phyloP scores from a whole-genome alignment of 2,888 invertebrate species.

The Sphinx pinastri region DNA sequence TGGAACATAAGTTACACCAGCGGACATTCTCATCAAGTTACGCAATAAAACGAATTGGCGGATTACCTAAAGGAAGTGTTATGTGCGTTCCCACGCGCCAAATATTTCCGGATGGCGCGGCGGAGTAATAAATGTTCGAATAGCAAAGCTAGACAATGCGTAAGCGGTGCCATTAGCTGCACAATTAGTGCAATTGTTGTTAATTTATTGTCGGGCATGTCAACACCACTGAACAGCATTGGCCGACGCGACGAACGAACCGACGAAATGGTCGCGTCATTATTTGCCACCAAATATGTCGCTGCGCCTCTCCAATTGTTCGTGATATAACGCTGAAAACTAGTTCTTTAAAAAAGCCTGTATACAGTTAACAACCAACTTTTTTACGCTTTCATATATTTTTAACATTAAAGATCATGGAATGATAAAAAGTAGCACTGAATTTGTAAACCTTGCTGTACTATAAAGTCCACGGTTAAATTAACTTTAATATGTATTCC shows the following conservation, averaged over 20 bases:
- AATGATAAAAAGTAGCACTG: too few relatives aligned
- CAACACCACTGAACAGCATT: conserved; percentile 47
- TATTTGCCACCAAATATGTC: conserved; percentile 5
- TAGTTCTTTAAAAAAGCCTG: too few relatives aligned
- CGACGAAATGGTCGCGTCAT: conserved; percentile 2
- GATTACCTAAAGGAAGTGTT: conserved; percentile 46
- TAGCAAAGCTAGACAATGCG: conserved; percentile 74
- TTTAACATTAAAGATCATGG: too few relatives aligned
- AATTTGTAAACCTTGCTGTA: too few relatives aligned
- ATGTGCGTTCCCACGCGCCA: conserved; percentile 61
- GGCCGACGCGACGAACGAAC: conserved; percentile 13
- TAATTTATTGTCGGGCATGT: conserved; percentile 74
- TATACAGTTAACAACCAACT: background rate
- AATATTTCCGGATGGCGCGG: conserved; percentile 59
- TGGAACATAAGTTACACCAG: conserved; percentile 29
- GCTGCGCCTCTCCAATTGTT: background rate
- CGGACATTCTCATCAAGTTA: conserved; percentile 64
- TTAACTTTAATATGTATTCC: background rate
- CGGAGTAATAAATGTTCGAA: conserved; percentile 64
- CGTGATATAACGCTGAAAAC: background rate
- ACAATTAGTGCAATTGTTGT: conserved; percentile 82
- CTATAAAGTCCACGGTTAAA: background rate
- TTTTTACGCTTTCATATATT: background rate
- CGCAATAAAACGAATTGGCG: conserved; percentile 57
- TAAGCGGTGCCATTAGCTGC: conserved; percentile 72